Base-by-base conservation (phyloP, 2,888 invertebrate species). In the Pachymerium ferrugineum region DNA sequence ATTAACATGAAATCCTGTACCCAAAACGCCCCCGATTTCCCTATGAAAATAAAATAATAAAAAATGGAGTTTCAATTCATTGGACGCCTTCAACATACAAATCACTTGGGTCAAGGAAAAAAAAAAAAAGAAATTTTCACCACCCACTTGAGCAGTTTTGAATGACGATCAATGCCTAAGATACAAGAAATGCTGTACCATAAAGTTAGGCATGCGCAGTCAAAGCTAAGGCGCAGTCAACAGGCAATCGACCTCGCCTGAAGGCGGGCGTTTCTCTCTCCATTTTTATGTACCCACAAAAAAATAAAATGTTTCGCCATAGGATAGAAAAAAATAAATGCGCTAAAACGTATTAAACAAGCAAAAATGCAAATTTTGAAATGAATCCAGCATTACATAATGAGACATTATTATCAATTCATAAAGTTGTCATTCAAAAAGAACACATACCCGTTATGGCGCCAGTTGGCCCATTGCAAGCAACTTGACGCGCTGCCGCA, bases 171-270 rank as follows among this genome's bases (percentile, higher is more conserved):
- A 47, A 47, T 47, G 19, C 19, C 3, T 47, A 25, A 62, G 62
- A 62, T n/a, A n/a, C 62, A 47, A 47, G 6, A 22, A 47, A 47
- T 22, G 47, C 19, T 6, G 47, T 19, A 16, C 3, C 47, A 47
- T 47, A 25, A 62, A 62, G 14, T 28, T 62, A 62, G 25, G 62
- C 62, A 28, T 62, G 62, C 62, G 62, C 62, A 62, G 25, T 25
- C 62, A 8, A 16, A 38, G 38, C 38, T n/a, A 38, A 54, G 62
- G 12, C 62, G 62, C 62, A 62, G 62, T 62, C 62, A 62, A 62
- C 62, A 62, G 62, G 62, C 62, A 28, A 62, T 62, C 62, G 62
- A 62, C 62, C 62, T 62, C 62, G 25, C 62, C 62, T n/a, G 8
- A 12, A 62, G 28, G 28, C 22, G n/a, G 28, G 8, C 62, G 25